Evolutionary conservation across 2,888 invertebrate species (phyloP).

Genomic region (Drosophila flavopinicola): DNA sequence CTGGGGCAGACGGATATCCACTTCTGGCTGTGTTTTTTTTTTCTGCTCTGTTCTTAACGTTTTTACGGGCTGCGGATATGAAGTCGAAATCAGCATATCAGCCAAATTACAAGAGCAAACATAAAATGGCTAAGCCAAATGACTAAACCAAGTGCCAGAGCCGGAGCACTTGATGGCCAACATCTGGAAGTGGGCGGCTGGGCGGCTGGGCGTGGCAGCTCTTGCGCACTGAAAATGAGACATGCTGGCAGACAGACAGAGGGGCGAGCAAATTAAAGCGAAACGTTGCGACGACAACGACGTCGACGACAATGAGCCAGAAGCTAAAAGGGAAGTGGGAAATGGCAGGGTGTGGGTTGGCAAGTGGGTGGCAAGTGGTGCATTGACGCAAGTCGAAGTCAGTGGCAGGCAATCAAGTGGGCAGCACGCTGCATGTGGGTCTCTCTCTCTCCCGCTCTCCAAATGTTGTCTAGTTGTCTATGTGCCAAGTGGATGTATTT

Average conservation of each 20-base stretch:
- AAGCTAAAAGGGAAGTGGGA: conserved; percentile 3
- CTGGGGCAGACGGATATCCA: conserved; percentile 7
- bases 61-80: conserved; percentile 66
- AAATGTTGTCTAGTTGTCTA: neutral
- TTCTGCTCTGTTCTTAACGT: conserved; percentile 3
- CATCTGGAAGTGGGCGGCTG: conserved; percentile 9
- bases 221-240: conserved; percentile 15
- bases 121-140: conserved; percentile 76
- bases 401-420: conserved; percentile 31
- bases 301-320: conserved; percentile 16
- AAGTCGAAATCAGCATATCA: conserved; percentile 77
- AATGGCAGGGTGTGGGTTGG: neutral
- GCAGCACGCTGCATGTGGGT: conserved; percentile 21
- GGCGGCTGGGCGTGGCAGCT: conserved; percentile 19
- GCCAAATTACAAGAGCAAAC: conserved; percentile 79
- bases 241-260: conserved; percentile 30
- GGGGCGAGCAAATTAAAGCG: conserved; percentile 73
- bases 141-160: conserved; percentile 78
- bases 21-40: conserved; percentile 4
- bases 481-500: neutral
- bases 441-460: neutral
- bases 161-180: conserved; percentile 54
- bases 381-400: conserved; percentile 63
- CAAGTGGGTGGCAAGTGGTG: conserved; percentile 20
- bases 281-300: conserved; percentile 58